Conservation (phyloP, 2,113 vertebrate species). For the Apteryx owenii region DNA sequence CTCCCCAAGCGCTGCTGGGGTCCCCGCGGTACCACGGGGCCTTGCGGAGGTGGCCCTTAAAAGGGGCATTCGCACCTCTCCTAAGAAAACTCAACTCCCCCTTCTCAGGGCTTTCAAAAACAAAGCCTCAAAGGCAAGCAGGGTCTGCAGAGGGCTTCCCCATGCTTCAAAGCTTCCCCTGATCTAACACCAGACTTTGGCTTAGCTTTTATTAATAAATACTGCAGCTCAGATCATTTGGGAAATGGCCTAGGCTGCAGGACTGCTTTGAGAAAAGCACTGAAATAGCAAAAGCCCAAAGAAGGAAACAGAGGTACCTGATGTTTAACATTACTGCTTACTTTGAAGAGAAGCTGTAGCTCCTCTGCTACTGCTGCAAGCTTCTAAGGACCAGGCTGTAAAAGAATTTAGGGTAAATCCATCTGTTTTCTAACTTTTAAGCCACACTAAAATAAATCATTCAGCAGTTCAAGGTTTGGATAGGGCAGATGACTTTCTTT, state of each 20-base stretch:
- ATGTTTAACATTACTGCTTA: accelerated
- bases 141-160: neutral
- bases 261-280: neutral
- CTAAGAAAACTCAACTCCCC: too few species aligned
- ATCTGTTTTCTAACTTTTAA: neutral
- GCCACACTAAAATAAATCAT: neutral
- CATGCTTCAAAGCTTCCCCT: accelerated
- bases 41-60: neutral
- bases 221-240: neutral
- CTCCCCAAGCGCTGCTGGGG: neutral
- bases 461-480: neutral
- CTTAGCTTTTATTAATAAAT: neutral
- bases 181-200: neutral
- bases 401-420: neutral
- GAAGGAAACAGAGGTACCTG: neutral
- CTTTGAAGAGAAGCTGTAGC: neutral
- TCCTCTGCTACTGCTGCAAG: neutral
- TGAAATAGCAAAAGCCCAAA: neutral
- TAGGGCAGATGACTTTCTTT: neutral
- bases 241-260: neutral
- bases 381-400: neutral
- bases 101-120: accelerated
- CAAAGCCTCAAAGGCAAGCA: neutral
- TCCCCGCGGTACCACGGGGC: neutral
- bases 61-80: too few species aligned